Evolutionary conservation across 2,888 invertebrate genomes (phyloP).

Genomic region (Athalia rosae): DNA sequence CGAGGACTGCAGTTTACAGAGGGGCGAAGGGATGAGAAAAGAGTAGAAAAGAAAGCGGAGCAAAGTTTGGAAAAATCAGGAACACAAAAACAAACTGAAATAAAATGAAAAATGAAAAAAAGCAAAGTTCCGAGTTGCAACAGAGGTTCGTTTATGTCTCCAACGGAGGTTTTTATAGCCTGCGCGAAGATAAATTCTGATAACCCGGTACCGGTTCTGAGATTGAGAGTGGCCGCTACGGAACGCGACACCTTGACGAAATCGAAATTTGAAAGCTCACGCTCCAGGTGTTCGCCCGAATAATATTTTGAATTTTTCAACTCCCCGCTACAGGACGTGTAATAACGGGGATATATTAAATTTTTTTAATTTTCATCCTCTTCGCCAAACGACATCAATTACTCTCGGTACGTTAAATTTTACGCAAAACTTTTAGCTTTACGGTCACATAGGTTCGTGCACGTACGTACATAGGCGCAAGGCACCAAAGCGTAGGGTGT

Average conservation of each 20-base stretch:
- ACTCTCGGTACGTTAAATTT: not conserved
- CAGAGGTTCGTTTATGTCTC: constrained; percentile 37
- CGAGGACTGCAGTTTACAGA: constrained; percentile 9
- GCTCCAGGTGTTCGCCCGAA: constrained; percentile 25
- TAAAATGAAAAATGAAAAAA: not conserved
- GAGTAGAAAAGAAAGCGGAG: not conserved
- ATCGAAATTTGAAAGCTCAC: constrained; percentile 39
- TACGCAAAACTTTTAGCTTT: too few species aligned
- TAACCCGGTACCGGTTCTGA: not conserved
- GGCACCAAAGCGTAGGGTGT: too few species aligned
- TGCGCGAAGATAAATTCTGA: constrained; percentile 37
- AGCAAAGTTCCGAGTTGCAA: constrained; percentile 30
- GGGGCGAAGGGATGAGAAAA: not conserved
- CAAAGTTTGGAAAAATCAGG: not conserved
- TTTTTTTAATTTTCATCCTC: constrained; percentile 23
- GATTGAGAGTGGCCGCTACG: constrained; percentile 13
- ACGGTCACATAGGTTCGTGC: too few species aligned
- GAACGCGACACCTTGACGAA: constrained; percentile 30
- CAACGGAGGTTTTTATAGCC: constrained; percentile 28
- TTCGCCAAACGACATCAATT: constrained; percentile 36
- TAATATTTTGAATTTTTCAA: constrained; percentile 44
- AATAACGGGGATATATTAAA: constrained; percentile 29
- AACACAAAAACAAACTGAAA: not conserved
- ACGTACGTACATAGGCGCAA: too few species aligned
- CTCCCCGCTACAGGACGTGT: constrained; percentile 16